phyloP scores from a whole-genome alignment of 2,797 vertebrate species.

The Nyctalus aviator region DNA sequence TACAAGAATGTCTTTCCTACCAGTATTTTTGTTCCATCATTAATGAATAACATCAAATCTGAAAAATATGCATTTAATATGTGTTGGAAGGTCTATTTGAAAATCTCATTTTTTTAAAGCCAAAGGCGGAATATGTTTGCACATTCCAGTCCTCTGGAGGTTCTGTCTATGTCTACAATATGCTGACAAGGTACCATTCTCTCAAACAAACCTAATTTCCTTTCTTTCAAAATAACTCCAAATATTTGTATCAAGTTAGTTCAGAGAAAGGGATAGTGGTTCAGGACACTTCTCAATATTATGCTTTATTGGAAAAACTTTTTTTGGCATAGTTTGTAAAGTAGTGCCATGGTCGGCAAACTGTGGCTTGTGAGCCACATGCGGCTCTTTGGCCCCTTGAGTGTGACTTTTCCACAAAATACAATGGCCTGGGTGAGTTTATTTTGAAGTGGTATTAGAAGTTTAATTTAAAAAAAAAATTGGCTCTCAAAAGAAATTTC shows the following conservation, averaged over 20 bases:
- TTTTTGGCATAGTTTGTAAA: background rate
- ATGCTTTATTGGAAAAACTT: background rate
- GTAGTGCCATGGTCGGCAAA: no score
- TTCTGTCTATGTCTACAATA: slow-evolving; percentile 66
- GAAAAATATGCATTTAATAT: slow-evolving; percentile 76
- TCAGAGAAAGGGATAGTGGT: slow-evolving; percentile 61
- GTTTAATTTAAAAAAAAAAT: no score
- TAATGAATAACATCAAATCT: slow-evolving; percentile 79
- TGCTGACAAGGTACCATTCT: slow-evolving; percentile 77
- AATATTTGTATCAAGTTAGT: slow-evolving; percentile 81
- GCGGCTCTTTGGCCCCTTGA: no score
- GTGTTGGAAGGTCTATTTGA: slow-evolving; percentile 73
- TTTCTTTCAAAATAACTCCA: slow-evolving; percentile 79
- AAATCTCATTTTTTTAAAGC: slow-evolving; percentile 83
- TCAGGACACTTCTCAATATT: slow-evolving; percentile 43
- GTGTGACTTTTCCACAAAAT: no score
- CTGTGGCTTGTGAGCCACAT: no score
- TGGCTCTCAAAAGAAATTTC: no score
- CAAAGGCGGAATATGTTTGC: slow-evolving; percentile 78
- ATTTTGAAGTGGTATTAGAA: no score
- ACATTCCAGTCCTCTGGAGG: slow-evolving; percentile 63
- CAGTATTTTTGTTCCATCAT: slow-evolving; percentile 73
- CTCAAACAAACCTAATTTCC: slow-evolving; percentile 84
- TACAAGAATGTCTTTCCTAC: slow-evolving; percentile 48
- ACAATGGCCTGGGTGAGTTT: no score